Percentiles rank a stretch among this genome's conserved stretches.
phyloP scores from a whole-genome alignment of 2,113 vertebrate species.

The Mesocricetus auratus region DNA sequence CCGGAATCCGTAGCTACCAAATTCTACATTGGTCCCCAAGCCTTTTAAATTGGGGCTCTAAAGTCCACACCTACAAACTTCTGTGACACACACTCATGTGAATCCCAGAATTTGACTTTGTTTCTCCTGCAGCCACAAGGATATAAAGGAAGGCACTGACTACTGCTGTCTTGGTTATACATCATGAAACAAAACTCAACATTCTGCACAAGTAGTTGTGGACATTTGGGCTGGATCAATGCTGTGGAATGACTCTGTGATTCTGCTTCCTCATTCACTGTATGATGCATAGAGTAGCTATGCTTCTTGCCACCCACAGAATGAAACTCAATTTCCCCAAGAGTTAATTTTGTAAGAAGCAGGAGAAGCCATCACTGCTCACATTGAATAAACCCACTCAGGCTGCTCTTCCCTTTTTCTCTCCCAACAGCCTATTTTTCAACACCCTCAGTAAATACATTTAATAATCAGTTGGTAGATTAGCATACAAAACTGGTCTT shows the following conservation, averaged over 20 bases:
- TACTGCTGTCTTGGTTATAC: neutral
- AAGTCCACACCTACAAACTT: neutral
- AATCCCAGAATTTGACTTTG: neutral
- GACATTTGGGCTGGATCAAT: neutral
- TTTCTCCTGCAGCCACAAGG: neutral
- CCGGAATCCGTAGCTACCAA: neutral
- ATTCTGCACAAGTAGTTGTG: neutral
- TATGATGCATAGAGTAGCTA: neutral
- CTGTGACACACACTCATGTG: neutral
- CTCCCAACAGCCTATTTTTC: constrained; percentile 80
- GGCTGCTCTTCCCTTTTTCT: neutral
- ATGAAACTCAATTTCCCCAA: neutral
- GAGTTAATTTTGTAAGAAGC: constrained; percentile 35
- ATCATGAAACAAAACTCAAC: neutral
- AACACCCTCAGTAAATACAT: constrained; percentile 85
- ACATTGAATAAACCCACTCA: neutral
- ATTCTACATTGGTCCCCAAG: neutral
- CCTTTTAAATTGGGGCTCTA: neutral
- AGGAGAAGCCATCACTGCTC: neutral
- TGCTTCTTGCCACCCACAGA: constrained; percentile 18
- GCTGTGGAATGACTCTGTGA: neutral
- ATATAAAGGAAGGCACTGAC: neutral
- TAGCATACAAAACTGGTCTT: constrained; percentile 85
- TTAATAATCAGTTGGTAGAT: constrained; percentile 88
- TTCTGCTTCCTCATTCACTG: neutral